Evolutionary conservation across 2,888 invertebrate species (phyloP), one percentile per base, ranked within the genome.

Genomic region (Chloroclysta siterata): DNA sequence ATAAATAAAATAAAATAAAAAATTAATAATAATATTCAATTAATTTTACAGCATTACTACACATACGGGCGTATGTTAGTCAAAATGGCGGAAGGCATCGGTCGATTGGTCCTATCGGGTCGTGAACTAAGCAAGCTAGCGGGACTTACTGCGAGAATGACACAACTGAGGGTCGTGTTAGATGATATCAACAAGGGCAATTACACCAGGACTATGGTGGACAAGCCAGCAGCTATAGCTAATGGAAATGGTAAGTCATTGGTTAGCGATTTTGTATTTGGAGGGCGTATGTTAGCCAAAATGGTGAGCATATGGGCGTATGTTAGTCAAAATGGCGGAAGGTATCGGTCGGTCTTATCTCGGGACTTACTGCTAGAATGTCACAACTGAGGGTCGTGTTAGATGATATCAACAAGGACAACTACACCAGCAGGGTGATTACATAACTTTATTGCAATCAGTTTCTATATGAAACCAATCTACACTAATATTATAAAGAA

Each of bases 71-170:
- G 99, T 44, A 98, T 99, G 98, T 89, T 99, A 80, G 96, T 98
- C 7, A 98, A 99, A 81, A 94, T 99, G 93, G 99, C 99, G 3
- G 99, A 99, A 88, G 99, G 99, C 3, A 98, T 99, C 76, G 99
- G 99, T 0, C 95, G 99, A 46, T 93, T 99, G 52, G 98, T 99
- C 1, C 92, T 99, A 70, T 99, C 99, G 0, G 99, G 99, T 0
- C 94, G 99, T 59, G 99, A 99, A 87, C 94, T 99, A 90, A 98
- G 98, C 13, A 95, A 98, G 70, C 90, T 99, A 66, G 98, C 99
- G 29, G 99, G 99, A 0, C 98, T 99, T 78, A 99, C 99, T 4
- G 95, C 98, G 0, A 94, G 99, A 53, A 97, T 99, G 52, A 98
- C 98, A 15, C 97, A 99, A 78, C 94, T 99, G 41, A 94, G 96